A percentile compares a stretch with the other conserved stretches of the same genome.
phyloP scores from a whole-genome alignment of 2,888 invertebrate genomes.

The Morpho deidamia region DNA sequence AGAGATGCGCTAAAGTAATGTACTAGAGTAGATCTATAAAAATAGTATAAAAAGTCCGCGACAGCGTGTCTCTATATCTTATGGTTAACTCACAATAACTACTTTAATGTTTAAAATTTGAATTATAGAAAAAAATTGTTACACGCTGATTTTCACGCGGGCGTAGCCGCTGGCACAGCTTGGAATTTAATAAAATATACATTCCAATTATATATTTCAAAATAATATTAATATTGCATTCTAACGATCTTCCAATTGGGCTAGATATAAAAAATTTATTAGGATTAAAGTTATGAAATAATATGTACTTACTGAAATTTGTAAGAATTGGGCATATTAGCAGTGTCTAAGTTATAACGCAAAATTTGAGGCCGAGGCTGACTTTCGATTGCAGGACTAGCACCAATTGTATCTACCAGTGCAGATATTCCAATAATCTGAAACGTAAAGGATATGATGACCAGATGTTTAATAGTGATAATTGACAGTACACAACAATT shows the following conservation, averaged over 20 bases:
- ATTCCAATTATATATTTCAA: no score
- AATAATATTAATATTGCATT: no score
- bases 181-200: no score
- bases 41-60: no score
- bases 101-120: no score
- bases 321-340: slow-evolving; percentile 63
- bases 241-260: not conserved
- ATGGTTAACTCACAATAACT: no score
- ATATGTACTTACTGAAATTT: slow-evolving; percentile 58
- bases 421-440: slow-evolving; percentile 44
- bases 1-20: no score
- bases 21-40: no score
- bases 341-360: slow-evolving; percentile 53
- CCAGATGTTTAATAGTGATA: not conserved
- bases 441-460: slow-evolving; percentile 28
- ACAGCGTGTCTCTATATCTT: no score
- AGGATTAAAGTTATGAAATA: not conserved
- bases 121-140: no score
- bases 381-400: slow-evolving; percentile 41
- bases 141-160: no score
- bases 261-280: not conserved
- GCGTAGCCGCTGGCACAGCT: no score
- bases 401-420: slow-evolving; percentile 35
- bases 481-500: not conserved
- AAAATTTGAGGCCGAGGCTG: slow-evolving; percentile 49